Evolutionary conservation across 2,888 invertebrate genomes (phyloP).

Genomic region (Eupithecia dodoneata): DNA sequence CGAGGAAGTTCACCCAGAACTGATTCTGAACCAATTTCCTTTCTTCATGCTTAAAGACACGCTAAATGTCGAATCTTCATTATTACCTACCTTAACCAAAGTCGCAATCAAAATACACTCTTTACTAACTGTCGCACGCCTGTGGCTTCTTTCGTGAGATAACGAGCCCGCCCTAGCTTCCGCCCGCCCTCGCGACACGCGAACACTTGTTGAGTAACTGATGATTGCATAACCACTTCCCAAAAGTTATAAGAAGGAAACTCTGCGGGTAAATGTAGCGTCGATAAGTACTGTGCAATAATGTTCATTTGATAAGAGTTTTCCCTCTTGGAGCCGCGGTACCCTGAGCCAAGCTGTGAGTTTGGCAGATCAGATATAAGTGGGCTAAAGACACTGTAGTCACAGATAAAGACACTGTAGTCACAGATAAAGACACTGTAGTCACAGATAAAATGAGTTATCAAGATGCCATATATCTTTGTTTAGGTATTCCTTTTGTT

Average conservation of each 20-base stretch:
- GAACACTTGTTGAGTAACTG: conserved; percentile 17
- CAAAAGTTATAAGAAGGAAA: not conserved
- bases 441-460: not conserved
- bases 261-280: not conserved
- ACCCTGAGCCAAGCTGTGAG: not conserved
- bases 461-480: not conserved
- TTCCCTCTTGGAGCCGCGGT: not conserved
- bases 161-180: not conserved
- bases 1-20: not conserved
- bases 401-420: not conserved
- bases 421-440: not conserved
- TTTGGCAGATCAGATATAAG: not conserved
- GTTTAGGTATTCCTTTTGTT: not conserved
- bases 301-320: not conserved
- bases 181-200: conserved; percentile 7
- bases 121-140: not conserved
- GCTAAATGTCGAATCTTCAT: not conserved
- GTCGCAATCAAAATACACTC: not conserved
- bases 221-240: conserved; percentile 5
- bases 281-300: not conserved
- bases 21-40: not conserved
- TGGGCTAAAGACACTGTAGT: not conserved
- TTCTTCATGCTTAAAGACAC: not conserved
- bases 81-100: not conserved
- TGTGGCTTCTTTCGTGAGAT: not conserved